Evolutionary conservation across 2,797 vertebrate species (phyloP).

Genomic region (Hapalemur alaotrensis): DNA sequence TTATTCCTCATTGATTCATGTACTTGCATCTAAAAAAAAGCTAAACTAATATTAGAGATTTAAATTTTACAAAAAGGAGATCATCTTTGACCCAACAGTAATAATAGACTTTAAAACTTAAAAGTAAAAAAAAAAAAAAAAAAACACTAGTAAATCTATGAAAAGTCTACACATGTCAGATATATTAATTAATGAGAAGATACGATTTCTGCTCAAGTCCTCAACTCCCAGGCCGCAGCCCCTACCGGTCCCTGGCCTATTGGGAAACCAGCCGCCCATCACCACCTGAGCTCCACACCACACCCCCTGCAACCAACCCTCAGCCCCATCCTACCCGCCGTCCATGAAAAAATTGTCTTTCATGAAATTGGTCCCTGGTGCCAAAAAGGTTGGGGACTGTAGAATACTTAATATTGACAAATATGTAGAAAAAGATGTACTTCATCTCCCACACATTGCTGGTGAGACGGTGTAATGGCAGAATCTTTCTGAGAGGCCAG

Average conservation of each 20-base stretch:
- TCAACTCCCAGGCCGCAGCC: too few species aligned
- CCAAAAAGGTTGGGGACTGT: too few species aligned
- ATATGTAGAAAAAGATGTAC: background rate
- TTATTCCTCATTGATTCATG: background rate
- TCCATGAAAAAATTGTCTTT: too few species aligned
- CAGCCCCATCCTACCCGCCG: too few species aligned
- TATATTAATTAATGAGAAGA: background rate
- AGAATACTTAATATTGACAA: background rate
- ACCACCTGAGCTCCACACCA: too few species aligned
- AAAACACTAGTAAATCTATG: background rate
- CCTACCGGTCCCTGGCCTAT: too few species aligned
- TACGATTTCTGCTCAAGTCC: background rate
- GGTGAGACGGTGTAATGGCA: background rate
- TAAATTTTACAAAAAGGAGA: background rate
- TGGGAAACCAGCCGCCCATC: too few species aligned
- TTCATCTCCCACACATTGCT: background rate
- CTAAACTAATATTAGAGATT: constrained; percentile 2
- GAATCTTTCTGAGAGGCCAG: background rate
- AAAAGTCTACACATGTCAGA: background rate
- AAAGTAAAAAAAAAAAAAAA: background rate
- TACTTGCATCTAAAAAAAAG: background rate
- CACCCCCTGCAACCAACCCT: too few species aligned
- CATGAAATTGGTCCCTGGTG: too few species aligned
- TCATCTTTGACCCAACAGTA: background rate
- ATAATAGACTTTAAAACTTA: background rate